These are phyloP conservation scores for Petromus typicus DNA, from an alignment of 2,113 vertebrate species.

Conservation along the genomic window DNA sequence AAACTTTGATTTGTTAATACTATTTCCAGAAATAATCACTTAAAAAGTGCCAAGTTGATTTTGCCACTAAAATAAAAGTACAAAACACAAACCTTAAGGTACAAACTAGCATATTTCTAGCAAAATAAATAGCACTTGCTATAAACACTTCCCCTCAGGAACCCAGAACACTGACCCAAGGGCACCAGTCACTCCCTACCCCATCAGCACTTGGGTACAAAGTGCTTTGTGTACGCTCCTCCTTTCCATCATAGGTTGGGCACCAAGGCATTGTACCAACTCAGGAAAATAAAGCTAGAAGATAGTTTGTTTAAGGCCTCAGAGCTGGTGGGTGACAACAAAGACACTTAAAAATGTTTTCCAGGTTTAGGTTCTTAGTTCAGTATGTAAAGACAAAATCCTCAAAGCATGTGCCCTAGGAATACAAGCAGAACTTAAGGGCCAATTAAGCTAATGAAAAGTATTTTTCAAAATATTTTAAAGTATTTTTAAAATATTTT, in stretches of 20 bases:
- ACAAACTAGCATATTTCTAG: neutral
- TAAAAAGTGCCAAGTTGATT: neutral
- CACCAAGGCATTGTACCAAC: neutral
- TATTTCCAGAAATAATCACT: constrained; percentile 15
- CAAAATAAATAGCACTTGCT: constrained; percentile 6
- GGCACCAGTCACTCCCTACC: neutral
- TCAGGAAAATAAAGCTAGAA: neutral
- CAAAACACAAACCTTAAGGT: constrained; percentile 6
- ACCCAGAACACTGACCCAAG: neutral
- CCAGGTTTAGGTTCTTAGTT: neutral
- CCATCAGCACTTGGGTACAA: neutral
- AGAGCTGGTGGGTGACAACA: neutral
- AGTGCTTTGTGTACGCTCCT: neutral
- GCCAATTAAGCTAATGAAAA: neutral
- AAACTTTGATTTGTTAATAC: neutral
- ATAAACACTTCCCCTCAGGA: neutral
- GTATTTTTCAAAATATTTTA: neutral
- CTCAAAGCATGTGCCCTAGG: neutral
- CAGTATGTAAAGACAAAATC: neutral
- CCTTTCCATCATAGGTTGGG: neutral
- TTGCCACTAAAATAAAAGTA: neutral
- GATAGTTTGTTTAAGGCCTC: neutral
- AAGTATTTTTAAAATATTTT: neutral
- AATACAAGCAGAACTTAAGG: neutral
- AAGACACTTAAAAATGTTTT: neutral